Evolutionary conservation across 2,113 vertebrate species (phyloP), one percentile per base, ranked within the genome.

Genomic region (Ciconia boyciana): DNA sequence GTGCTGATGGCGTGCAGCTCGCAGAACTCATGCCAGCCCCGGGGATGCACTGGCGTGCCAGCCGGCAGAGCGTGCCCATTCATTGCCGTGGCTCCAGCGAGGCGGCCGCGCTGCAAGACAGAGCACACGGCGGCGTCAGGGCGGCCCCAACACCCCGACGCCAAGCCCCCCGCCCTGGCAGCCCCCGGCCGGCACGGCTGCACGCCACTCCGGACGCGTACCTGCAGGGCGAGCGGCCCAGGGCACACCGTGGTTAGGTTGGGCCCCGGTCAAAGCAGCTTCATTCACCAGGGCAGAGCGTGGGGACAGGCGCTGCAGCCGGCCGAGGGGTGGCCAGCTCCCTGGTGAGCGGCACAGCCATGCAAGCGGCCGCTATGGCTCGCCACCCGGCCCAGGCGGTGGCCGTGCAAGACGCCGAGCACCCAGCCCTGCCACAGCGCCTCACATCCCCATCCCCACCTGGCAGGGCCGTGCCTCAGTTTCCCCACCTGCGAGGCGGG

Each of bases 1-100:
- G 99, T 98, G 89, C 98, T 98, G 88, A 98, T 98, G 69, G 99
- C 99, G 36, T 99, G 99, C 91, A 98, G 98, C 98, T 99, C 99
- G 21, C 99, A 99, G 98, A 99, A 99, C 97, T 99, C 99, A 97
- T 98, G 98, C 99, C 99, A 99, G 98, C 99, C 98, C 93, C 98
- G 97, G 14, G 98, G 98, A 96, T 97, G 96, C 55, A 97, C 92
- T 79, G 98, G 97, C 95, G 98, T 97, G 87, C 97, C 96, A 86
- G 83, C 71, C 1, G 79, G 91, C 96, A 99, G 98, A 98, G 99
- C 96, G 97, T 99, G 99, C 97, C 99, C 99, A 98, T 99, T 99
- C 99, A 99, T 99, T 98, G 99, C 98, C 98, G 98, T 98, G 98
- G 98, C 97, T 98, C 98, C 97, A 97, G 97, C 95, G 95, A 98